Evolutionary conservation across 2,888 invertebrate genomes (phyloP).

Genomic region (Dolomedes plantarius): DNA sequence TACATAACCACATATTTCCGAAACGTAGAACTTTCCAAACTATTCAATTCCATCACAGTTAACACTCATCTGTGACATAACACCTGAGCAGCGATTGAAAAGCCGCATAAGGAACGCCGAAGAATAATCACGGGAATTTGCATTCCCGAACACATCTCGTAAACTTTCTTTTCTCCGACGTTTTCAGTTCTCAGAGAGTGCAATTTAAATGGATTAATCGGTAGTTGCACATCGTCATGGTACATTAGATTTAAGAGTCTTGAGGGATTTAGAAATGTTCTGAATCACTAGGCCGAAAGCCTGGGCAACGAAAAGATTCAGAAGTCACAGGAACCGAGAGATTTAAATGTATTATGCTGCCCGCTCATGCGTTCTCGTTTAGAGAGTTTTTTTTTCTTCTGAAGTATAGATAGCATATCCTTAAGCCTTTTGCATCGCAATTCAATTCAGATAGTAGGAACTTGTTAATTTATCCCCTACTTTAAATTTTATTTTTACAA

Average conservation of each 20-base stretch:
- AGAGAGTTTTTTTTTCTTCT: not conserved
- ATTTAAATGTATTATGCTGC: not conserved
- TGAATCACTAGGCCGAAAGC: constrained; percentile 1
- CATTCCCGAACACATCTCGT: not conserved
- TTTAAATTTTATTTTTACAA: too few relatives aligned
- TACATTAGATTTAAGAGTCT: not conserved
- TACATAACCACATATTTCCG: too few relatives aligned
- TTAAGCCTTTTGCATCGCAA: too few relatives aligned
- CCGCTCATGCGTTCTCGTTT: not conserved
- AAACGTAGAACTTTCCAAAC: too few relatives aligned
- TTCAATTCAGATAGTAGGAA: too few relatives aligned
- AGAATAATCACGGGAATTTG: not conserved
- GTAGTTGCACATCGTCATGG: not conserved
- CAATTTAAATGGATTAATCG: constrained; percentile 14
- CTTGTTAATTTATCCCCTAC: too few relatives aligned
- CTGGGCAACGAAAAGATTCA: not conserved
- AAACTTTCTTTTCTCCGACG: not conserved
- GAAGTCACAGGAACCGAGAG: not conserved
- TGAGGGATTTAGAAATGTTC: constrained; percentile 1
- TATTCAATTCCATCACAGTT: not conserved
- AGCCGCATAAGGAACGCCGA: too few relatives aligned
- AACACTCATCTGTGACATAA: not conserved
- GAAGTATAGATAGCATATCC: too few relatives aligned
- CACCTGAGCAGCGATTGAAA: not conserved
- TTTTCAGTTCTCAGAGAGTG: not conserved